phyloP scores from a whole-genome alignment of 2,888 invertebrate species.

The Xylophagus ater region DNA sequence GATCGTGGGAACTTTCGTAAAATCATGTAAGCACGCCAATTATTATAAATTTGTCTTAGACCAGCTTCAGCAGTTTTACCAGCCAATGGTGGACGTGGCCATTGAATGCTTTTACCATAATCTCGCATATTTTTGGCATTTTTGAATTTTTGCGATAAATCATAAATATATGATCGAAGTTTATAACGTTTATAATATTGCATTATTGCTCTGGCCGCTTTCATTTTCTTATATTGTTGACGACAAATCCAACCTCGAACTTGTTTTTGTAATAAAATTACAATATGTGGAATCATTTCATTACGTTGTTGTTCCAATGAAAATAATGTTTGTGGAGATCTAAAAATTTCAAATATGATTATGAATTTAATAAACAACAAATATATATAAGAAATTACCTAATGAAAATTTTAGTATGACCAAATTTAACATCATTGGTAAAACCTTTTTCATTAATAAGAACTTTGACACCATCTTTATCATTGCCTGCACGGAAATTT shows the following conservation, averaged over 20 bases:
- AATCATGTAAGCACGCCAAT: conserved; percentile 83
- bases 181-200: conserved; percentile 67
- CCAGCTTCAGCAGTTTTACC: conserved; percentile 50
- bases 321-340: conserved; percentile 81
- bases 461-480: conserved; percentile 73
- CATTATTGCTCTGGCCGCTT: conserved; percentile 73
- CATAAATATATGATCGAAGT: conserved; percentile 56
- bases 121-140: conserved; percentile 55
- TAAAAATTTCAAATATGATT: conserved; percentile 20
- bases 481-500: conserved; percentile 68
- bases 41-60: conserved; percentile 52
- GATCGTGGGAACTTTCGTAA: conserved; percentile 66
- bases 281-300: conserved; percentile 80
- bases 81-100: conserved; percentile 71
- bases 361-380: not conserved
- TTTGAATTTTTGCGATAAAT: conserved; percentile 52
- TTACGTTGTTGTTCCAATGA: conserved; percentile 77
- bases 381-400: conserved; percentile 40
- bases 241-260: conserved; percentile 78
- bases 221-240: conserved; percentile 69
- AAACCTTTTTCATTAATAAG: conserved; percentile 72
- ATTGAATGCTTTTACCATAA: conserved; percentile 64
- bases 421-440: conserved; percentile 78
- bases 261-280: conserved; percentile 87
- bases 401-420: conserved; percentile 92